Percentiles rank a stretch among this genome's conserved stretches.
Evolutionary conservation across 2,888 invertebrate species (phyloP).

Genomic region (Zygothrica quintamaculata): DNA sequence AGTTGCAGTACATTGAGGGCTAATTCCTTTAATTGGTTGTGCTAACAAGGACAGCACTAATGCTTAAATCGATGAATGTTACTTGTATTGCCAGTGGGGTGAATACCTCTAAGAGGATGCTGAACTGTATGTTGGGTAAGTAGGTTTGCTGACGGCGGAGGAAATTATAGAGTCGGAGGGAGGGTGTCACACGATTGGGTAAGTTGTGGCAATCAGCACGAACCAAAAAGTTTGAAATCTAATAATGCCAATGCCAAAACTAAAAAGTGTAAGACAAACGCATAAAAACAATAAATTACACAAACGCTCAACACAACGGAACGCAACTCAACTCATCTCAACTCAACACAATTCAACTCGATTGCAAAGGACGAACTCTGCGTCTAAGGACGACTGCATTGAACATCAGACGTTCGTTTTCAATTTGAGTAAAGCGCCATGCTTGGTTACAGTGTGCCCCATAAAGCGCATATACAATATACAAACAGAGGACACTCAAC

Average conservation of each 20-base stretch:
- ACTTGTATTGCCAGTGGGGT: not conserved
- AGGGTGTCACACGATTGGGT: not conserved
- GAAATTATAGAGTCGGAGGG: too few relatives aligned
- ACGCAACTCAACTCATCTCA: too few relatives aligned
- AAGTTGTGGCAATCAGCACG: constrained; percentile 64
- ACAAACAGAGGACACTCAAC: constrained; percentile 17
- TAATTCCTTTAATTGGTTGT: constrained; percentile 79
- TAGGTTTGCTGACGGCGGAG: too few relatives aligned
- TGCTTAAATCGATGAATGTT: constrained; percentile 38
- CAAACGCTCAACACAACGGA: constrained; percentile 41
- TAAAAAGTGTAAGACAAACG: constrained; percentile 79
- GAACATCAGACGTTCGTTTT: constrained; percentile 53
- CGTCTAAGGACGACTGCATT: constrained; percentile 40
- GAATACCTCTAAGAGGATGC: too few relatives aligned
- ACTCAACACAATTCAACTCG: too few relatives aligned
- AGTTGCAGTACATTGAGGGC: constrained; percentile 51
- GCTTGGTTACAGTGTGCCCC: constrained; percentile 56
- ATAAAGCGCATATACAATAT: constrained; percentile 27
- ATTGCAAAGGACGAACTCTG: constrained; percentile 18
- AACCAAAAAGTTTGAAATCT: constrained; percentile 73
- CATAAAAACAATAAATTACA: constrained; percentile 80
- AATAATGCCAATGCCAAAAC: constrained; percentile 77
- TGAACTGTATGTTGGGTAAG: too few relatives aligned
- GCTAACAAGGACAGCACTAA: constrained; percentile 50
- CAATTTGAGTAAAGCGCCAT: constrained; percentile 72